Percentiles rank a stretch among this genome's conserved stretches.
Conservation (phyloP, 92 coral and sea anemone species). For the Epizoanthus stellaris region DNA sequence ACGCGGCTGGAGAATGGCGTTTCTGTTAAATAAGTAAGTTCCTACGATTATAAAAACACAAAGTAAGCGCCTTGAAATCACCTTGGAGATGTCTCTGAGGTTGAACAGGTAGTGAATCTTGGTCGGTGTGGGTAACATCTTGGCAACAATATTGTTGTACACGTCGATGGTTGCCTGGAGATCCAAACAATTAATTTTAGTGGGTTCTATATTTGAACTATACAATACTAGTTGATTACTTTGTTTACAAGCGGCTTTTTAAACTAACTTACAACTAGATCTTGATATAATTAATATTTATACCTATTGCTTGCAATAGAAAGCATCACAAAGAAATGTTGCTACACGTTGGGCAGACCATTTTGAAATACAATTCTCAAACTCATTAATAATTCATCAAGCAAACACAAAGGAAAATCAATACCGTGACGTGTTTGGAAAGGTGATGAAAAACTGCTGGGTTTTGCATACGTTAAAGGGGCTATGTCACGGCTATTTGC, state of each 20-base stretch:
- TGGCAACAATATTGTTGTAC: constrained; percentile 90
- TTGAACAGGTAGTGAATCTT: constrained; percentile 97
- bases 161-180: constrained; percentile 96
- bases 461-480: no score
- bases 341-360: background rate
- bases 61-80: constrained; percentile 8
- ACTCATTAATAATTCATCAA: no score
- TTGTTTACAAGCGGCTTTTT: no score
- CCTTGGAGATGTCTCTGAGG: constrained; percentile 98
- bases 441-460: no score
- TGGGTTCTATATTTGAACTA: no score
- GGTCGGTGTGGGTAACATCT: constrained; percentile 99
- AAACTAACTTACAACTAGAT: no score
- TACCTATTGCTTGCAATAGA: no score
- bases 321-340: background rate
- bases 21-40: background rate
- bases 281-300: no score
- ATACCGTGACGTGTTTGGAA: no score
- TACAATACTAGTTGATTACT: no score
- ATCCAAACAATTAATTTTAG: background rate
- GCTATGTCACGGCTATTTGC: no score
- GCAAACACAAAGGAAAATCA: no score
- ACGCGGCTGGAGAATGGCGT: background rate
- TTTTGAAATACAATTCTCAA: background rate
- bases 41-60: background rate